Percentiles rank a stretch among this genome's conserved stretches.
These are phyloP conservation scores for Vollenhovia emeryi DNA, from an alignment of 1,140 invertebrate genomes.

Conservation along the genomic window DNA sequence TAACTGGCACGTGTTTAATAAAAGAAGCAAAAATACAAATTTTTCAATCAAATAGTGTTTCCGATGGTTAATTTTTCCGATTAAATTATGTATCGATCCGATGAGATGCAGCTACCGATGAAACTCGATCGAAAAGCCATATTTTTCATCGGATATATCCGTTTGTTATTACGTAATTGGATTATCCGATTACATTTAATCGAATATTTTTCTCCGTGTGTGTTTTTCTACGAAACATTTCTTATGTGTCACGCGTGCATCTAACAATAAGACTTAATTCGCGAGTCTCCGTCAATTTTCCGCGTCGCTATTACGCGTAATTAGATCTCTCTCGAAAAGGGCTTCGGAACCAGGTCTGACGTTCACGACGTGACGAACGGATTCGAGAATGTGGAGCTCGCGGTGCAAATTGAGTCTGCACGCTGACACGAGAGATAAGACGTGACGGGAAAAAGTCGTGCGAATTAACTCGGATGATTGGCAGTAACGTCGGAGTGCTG, in stretches of 20 bases:
- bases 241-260: not conserved
- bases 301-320: not conserved
- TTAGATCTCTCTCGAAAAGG: conserved; percentile 6
- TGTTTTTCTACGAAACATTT: not conserved
- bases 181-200: too few species aligned
- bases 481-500: conserved; percentile 25
- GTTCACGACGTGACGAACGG: not conserved
- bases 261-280: not conserved
- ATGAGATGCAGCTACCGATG: too few species aligned
- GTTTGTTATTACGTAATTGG: too few species aligned
- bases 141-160: too few species aligned
- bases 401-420: conserved; percentile 17
- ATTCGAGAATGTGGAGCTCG: conserved; percentile 26
- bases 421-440: conserved; percentile 23
- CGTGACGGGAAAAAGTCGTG: conserved; percentile 34
- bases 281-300: not conserved
- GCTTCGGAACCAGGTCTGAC: not conserved
- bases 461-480: conserved; percentile 42
- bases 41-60: too few species aligned
- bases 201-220: too few species aligned
- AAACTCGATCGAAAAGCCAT: too few species aligned
- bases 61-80: too few species aligned
- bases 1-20: too few species aligned
- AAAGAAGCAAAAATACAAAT: too few species aligned
- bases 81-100: too few species aligned